Percentiles rank a stretch among this genome's conserved stretches.
phyloP scores from a whole-genome alignment of 2,888 invertebrate genomes.

The Tinea trinotella region DNA sequence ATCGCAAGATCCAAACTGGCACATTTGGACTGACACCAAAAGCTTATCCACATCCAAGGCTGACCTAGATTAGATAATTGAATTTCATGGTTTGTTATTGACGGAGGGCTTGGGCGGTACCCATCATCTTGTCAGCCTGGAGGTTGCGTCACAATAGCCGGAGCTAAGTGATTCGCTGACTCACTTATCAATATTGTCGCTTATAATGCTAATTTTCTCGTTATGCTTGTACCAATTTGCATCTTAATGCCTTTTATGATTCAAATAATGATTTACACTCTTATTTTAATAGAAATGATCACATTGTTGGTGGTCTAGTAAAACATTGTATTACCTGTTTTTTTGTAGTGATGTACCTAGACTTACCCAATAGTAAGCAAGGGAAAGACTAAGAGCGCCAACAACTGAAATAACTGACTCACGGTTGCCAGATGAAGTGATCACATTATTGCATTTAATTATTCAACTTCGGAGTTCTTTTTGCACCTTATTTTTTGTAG shows the following conservation, averaged over 20 bases:
- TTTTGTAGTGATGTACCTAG: too few relatives aligned
- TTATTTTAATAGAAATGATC: not conserved
- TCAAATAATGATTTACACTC: conserved; percentile 15
- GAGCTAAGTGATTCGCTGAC: conserved; percentile 60
- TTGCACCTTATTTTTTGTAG: too few relatives aligned
- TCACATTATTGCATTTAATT: too few relatives aligned
- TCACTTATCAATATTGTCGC: conserved; percentile 64
- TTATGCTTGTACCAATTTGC: conserved; percentile 67
- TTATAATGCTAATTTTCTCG: conserved; percentile 64
- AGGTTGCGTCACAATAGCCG: conserved; percentile 50
- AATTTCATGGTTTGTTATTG: conserved; percentile 55
- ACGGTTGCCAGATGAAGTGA: too few relatives aligned
- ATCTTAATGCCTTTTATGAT: conserved; percentile 50
- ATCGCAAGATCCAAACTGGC: not conserved
- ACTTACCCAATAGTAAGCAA: too few relatives aligned
- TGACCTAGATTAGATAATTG: conserved; percentile 51
- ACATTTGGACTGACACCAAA: not conserved
- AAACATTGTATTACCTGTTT: too few relatives aligned
- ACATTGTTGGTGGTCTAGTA: conserved; percentile 13
- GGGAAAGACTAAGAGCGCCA: too few relatives aligned
- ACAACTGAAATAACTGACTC: too few relatives aligned
- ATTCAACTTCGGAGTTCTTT: too few relatives aligned
- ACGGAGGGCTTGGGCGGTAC: conserved; percentile 61
- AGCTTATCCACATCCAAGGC: not conserved
- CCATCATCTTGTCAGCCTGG: conserved; percentile 19